Evolutionary conservation across 2,888 invertebrate species (phyloP).

Genomic region (Yponomeuta plumbellus): DNA sequence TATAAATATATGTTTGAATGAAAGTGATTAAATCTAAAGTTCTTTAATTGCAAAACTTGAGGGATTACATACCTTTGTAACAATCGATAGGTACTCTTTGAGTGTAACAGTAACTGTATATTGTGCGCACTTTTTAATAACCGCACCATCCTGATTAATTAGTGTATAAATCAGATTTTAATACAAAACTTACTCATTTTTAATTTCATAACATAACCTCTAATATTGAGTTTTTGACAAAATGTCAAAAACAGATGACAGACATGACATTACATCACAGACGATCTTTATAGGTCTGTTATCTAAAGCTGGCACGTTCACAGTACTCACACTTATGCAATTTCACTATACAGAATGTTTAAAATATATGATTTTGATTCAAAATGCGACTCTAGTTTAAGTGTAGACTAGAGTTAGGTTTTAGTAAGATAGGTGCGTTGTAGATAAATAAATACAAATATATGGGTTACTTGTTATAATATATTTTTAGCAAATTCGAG

Average conservation of each 20-base stretch:
- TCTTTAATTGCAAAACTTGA: neutral
- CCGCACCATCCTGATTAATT: neutral
- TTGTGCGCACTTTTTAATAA: neutral
- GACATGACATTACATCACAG: no score
- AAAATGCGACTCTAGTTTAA: no score
- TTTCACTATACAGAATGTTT: no score
- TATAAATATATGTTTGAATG: neutral
- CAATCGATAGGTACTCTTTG: slow-evolving; percentile 17
- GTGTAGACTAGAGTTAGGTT: no score
- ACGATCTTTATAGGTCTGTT: no score
- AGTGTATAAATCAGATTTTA: neutral
- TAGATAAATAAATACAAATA: no score
- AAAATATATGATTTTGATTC: no score
- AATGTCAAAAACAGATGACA: slow-evolving; percentile 21
- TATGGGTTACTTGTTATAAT: no score
- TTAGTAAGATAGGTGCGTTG: no score
- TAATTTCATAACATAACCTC: slow-evolving; percentile 16
- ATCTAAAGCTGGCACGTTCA: no score
- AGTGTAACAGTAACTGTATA: slow-evolving; percentile 10
- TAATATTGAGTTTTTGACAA: neutral
- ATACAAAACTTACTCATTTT: neutral
- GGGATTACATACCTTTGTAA: slow-evolving; percentile 25
- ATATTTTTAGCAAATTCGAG: no score
- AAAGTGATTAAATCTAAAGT: neutral
- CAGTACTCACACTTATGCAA: no score